phyloP scores from a whole-genome alignment of 2,888 invertebrate species.

The Cephus sareptanus region DNA sequence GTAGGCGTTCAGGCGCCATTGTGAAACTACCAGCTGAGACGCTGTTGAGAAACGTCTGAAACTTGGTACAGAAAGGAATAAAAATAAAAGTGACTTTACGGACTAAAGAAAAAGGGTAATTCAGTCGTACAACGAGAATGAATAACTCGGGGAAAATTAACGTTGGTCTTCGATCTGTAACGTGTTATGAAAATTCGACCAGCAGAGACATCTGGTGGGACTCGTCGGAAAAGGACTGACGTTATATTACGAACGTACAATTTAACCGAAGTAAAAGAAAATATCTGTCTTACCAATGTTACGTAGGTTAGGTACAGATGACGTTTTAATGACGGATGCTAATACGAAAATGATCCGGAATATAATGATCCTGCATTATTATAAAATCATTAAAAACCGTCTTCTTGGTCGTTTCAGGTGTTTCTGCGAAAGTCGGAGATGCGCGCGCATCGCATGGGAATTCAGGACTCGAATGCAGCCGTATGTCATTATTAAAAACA shows the following conservation, averaged over 20 bases:
- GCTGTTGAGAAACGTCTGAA: neutral
- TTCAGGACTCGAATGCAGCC: neutral
- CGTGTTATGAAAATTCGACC: neutral
- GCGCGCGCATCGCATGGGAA: conserved; percentile 29
- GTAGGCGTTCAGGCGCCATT: neutral
- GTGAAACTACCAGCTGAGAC: neutral
- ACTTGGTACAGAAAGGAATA: neutral
- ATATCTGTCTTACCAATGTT: neutral
- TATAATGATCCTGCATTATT: conserved; percentile 1
- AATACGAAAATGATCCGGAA: neutral
- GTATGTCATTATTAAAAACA: conserved; percentile 57
- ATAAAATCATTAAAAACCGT: neutral
- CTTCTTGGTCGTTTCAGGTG: neutral
- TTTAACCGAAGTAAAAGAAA: neutral
- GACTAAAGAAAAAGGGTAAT: neutral
- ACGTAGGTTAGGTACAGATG: neutral
- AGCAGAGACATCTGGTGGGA: neutral
- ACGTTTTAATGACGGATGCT: conserved; percentile 3
- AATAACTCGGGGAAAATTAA: neutral
- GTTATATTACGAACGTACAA: neutral
- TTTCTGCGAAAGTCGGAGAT: conserved; percentile 17
- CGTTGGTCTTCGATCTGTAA: neutral
- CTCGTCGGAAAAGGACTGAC: neutral
- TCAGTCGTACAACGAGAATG: neutral
- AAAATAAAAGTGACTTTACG: neutral